These are phyloP conservation scores for Pollachius pollachius DNA, from an alignment of 2,113 vertebrate species.

Conservation along the genomic window DNA sequence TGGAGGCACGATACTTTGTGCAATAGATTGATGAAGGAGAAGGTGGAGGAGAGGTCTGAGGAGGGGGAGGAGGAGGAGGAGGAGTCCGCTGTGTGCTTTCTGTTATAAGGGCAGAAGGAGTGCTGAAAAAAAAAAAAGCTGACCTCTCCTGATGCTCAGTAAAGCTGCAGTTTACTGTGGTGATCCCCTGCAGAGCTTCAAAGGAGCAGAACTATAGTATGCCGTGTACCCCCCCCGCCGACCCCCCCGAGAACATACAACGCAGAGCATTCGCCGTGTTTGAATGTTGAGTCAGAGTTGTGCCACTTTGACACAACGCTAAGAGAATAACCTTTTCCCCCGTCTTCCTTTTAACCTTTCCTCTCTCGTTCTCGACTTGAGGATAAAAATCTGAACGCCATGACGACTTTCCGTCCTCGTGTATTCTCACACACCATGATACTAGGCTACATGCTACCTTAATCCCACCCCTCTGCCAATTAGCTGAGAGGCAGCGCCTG, in stretches of 20 bases:
- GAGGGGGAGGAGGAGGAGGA: not conserved
- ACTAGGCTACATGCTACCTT: not conserved
- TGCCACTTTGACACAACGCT: no score
- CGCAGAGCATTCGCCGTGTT: conserved; percentile 4
- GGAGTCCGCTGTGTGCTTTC: no score
- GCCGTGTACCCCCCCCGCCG: not conserved
- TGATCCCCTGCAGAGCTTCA: conserved; percentile 50
- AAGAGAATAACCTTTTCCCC: no score
- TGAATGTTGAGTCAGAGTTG: no score
- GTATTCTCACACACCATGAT: no score
- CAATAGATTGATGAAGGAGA: conserved; percentile 47
- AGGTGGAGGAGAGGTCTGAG: conserved; percentile 21
- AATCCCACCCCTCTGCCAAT: conserved; percentile 7
- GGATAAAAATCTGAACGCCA: no score
- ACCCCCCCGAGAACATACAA: conserved; percentile 21
- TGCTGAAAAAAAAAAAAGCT: conserved; percentile 4
- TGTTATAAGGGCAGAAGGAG: not conserved
- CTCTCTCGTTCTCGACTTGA: no score
- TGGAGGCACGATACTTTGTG: conserved; percentile 46
- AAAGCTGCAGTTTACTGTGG: conserved; percentile 60
- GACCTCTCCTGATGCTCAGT: conserved; percentile 47
- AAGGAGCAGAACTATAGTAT: conserved; percentile 33
- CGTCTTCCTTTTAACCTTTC: no score
- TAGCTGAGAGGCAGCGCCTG: not conserved
- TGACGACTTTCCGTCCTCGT: no score